phyloP scores from a whole-genome alignment of 2,113 vertebrate genomes.

The Pygoscelis antarcticus region DNA sequence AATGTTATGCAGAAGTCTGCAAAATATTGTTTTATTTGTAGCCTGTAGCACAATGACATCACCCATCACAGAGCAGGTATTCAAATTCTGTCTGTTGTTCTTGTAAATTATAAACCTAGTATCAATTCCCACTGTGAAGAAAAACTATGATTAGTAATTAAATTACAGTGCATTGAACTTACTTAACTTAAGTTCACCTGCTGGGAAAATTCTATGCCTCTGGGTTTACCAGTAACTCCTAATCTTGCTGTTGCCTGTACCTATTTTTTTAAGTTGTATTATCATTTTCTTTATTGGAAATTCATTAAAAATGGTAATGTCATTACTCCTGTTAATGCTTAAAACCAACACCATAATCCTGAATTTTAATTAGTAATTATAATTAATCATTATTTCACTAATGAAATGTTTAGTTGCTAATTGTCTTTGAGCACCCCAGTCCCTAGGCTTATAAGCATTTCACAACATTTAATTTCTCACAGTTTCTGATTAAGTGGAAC shows the following conservation, averaged over 20 bases:
- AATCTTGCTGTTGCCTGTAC: constrained; percentile 65
- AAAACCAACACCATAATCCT: constrained; percentile 83
- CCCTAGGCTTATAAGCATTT: constrained; percentile 76
- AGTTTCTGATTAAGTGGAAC: constrained; percentile 59
- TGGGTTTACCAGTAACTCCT: constrained; percentile 76
- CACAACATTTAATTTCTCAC: constrained; percentile 67
- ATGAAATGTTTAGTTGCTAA: constrained; percentile 83
- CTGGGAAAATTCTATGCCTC: constrained; percentile 73
- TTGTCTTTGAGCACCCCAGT: constrained; percentile 79
- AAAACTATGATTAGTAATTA: constrained; percentile 79
- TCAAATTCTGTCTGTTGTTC: constrained; percentile 59
- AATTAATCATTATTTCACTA: constrained; percentile 88
- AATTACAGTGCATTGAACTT: constrained; percentile 81
- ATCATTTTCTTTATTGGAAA: constrained; percentile 75
- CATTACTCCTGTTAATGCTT: constrained; percentile 78
- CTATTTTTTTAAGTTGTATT: constrained; percentile 64
- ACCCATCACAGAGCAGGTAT: constrained; percentile 34
- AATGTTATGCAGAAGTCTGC: constrained; percentile 36
- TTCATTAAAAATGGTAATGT: constrained; percentile 84
- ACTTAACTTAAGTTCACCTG: constrained; percentile 78
- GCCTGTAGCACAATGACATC: constrained; percentile 19
- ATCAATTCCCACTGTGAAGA: constrained; percentile 71
- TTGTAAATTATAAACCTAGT: constrained; percentile 61
- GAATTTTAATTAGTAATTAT: constrained; percentile 86
- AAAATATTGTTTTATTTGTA: constrained; percentile 52